phyloP scores from a whole-genome alignment of 2,888 invertebrate genomes.

The Callosobruchus maculatus region DNA sequence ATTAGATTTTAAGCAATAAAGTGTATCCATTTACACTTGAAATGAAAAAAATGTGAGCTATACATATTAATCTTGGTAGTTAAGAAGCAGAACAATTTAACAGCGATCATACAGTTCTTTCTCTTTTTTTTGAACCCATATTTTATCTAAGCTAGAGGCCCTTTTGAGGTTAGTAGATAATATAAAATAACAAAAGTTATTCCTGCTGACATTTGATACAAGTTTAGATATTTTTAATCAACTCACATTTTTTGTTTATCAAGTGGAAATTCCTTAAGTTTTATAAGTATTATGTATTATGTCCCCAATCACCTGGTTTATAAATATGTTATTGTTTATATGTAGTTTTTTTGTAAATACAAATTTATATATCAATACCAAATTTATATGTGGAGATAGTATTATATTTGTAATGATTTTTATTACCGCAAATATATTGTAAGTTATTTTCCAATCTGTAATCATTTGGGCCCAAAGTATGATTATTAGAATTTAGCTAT shows the following conservation, averaged over 20 bases:
- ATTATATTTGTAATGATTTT: not conserved
- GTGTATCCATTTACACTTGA: not conserved
- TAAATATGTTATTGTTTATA: conserved; percentile 19
- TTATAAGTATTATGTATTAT: not conserved
- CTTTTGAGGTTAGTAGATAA: too few relatives aligned
- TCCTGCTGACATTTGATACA: too few relatives aligned
- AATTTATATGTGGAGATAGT: conserved; percentile 7
- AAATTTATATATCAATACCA: conserved; percentile 17
- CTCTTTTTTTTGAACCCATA: too few relatives aligned
- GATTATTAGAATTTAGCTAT: too few relatives aligned
- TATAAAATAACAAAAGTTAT: too few relatives aligned
- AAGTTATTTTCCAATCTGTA: not conserved
- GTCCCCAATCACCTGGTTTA: conserved; percentile 12
- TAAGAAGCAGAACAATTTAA: not conserved
- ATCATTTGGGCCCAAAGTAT: too few relatives aligned
- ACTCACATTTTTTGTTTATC: not conserved
- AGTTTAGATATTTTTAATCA: too few relatives aligned
- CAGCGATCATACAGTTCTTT: too few relatives aligned
- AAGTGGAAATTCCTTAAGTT: not conserved
- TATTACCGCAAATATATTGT: not conserved
- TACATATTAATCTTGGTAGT: not conserved
- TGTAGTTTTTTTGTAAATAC: conserved; percentile 20
- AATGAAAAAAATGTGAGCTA: not conserved
- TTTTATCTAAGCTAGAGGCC: too few relatives aligned
- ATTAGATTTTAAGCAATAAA: not conserved